Evolutionary conservation across 2,888 invertebrate genomes (phyloP).

Genomic region (Platerodrilus igneus): DNA sequence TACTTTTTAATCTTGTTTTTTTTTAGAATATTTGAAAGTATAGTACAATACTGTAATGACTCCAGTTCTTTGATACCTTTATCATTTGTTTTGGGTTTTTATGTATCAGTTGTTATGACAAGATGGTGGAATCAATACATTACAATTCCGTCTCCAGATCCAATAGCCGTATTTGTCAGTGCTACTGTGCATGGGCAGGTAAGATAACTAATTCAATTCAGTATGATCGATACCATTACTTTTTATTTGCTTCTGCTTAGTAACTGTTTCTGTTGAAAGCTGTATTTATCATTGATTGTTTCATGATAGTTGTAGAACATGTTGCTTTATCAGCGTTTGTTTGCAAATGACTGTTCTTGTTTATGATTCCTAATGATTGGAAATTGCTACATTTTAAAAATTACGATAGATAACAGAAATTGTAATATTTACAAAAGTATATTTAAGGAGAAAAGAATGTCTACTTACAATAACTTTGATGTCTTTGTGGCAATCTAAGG

Average conservation of each 20-base stretch:
- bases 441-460: no score
- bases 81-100: conserved; percentile 91
- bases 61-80: conserved; percentile 86
- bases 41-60: conserved; percentile 79
- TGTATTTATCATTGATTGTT: no score
- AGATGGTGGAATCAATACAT: conserved; percentile 90
- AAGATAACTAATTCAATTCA: conserved; percentile 28
- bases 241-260: no score
- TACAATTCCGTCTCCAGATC: conserved; percentile 81
- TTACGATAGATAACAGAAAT: no score
- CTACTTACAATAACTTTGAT: no score
- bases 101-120: conserved; percentile 87
- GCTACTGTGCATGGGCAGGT: conserved; percentile 78
- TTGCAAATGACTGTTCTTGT: no score
- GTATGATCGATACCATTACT: conserved; percentile 1
- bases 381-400: no score
- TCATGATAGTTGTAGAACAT: conserved; percentile 1
- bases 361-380: no score
- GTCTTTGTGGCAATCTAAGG: no score
- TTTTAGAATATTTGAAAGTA: conserved; percentile 71
- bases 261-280: no score
- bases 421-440: no score
- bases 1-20: conserved; percentile 4
- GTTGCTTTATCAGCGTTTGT: no score
- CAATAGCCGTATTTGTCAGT: conserved; percentile 80